A percentile compares a stretch with the other conserved stretches of the same genome.
phyloP scores from a whole-genome alignment of 2,888 invertebrate species.

The Abrostola tripartita region DNA sequence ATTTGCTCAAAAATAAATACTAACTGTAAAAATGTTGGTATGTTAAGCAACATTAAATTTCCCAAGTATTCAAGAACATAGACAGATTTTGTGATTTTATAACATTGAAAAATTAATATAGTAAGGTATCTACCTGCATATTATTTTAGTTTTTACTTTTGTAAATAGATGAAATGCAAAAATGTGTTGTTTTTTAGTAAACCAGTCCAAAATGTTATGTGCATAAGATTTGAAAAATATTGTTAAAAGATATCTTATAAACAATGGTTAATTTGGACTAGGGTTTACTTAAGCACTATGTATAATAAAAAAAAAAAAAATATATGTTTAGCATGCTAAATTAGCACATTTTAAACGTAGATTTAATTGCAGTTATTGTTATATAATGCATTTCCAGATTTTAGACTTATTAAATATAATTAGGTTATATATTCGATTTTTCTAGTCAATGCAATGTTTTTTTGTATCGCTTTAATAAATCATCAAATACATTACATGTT shows the following conservation, averaged over 20 bases:
- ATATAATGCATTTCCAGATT: constrained; percentile 65
- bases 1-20: too few relatives aligned
- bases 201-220: constrained; percentile 12
- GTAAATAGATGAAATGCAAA: constrained; percentile 24
- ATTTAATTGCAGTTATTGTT: constrained; percentile 43
- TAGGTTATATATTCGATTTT: constrained; percentile 75
- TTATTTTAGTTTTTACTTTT: constrained; percentile 8
- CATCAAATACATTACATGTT: constrained; percentile 61
- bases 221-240: background rate
- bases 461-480: constrained; percentile 86
- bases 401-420: constrained; percentile 62
- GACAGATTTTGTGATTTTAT: background rate
- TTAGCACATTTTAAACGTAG: constrained; percentile 32
- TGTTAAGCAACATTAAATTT: too few relatives aligned
- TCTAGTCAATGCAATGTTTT: constrained; percentile 86
- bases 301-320: too few relatives aligned
- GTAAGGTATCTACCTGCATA: background rate
- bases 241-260: background rate
- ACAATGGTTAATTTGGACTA: constrained; percentile 15
- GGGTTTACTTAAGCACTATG: constrained; percentile 20
- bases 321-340: constrained; percentile 34
- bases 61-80: background rate
- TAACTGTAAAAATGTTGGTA: too few relatives aligned
- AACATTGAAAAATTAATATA: constrained; percentile 8
- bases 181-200: constrained; percentile 15